Conservation (phyloP, 2,797 vertebrate genomes). For the Enteromius afrohamiltoni region DNA sequence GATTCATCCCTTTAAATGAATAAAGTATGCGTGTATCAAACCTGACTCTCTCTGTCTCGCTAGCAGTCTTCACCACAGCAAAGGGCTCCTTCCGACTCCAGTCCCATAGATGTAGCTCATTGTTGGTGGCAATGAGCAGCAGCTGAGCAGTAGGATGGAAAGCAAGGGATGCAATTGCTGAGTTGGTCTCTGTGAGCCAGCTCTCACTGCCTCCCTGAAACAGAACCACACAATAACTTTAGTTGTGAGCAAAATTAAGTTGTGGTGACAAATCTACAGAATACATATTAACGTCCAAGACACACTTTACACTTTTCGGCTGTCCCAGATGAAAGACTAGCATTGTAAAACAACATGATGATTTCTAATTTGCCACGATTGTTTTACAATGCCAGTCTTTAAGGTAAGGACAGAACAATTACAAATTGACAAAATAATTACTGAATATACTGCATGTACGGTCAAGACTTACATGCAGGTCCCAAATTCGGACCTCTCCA, state of each 20-base stretch:
- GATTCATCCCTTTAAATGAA: background rate
- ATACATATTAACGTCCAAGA: background rate
- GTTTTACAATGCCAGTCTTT: too few relatives aligned
- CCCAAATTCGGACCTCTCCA: slow-evolving; percentile 97
- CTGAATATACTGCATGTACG: background rate
- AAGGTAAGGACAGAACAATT: background rate
- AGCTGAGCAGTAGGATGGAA: slow-evolving; percentile 97
- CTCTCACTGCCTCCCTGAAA: slow-evolving; percentile 93
- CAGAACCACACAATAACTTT: background rate
- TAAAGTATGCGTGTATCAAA: slow-evolving; percentile 55
- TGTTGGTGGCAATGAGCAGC: slow-evolving; percentile 93
- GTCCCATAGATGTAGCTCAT: slow-evolving; percentile 98
- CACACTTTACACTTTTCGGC: too few relatives aligned
- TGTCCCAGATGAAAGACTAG: too few relatives aligned
- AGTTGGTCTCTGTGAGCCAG: slow-evolving; percentile 97
- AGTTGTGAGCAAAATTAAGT: background rate
- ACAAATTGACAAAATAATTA: background rate
- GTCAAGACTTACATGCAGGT: slow-evolving; percentile 89
- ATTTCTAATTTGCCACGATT: background rate
- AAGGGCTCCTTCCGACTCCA: slow-evolving; percentile 97
- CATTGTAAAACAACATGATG: background rate
- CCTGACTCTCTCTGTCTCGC: slow-evolving; percentile 93
- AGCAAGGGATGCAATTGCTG: slow-evolving; percentile 95
- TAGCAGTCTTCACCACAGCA: slow-evolving; percentile 93
- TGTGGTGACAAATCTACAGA: background rate